These are phyloP conservation scores for Nomada lathburiana DNA, from an alignment of 2,888 invertebrate species.

Conservation along the genomic window DNA sequence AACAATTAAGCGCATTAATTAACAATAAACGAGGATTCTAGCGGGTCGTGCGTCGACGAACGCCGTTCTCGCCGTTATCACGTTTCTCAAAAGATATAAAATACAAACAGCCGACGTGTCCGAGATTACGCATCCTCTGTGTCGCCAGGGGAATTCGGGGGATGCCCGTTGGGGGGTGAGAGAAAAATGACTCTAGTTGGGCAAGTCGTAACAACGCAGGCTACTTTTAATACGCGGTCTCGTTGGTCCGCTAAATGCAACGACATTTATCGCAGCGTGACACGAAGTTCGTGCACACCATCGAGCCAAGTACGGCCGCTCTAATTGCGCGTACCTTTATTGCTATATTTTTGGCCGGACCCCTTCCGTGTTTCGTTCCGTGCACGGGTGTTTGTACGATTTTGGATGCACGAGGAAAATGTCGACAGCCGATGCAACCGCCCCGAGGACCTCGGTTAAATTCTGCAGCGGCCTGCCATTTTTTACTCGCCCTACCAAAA, in stretches of 20 bases:
- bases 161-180: too few relatives aligned
- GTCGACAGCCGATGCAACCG: neutral
- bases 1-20: constrained; percentile 69
- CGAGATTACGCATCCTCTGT: neutral
- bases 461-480: constrained; percentile 21
- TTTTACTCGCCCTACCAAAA: neutral
- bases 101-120: neutral
- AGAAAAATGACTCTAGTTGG: constrained; percentile 20
- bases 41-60: constrained; percentile 1
- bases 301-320: neutral
- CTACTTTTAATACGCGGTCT: constrained; percentile 31
- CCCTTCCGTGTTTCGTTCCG: neutral
- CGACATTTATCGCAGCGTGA: constrained; percentile 46
- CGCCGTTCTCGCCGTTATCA: neutral
- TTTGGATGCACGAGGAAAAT: constrained; percentile 13
- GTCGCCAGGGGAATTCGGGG: neutral
- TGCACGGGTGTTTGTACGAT: neutral
- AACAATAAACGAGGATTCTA: constrained; percentile 67
- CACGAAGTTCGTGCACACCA: constrained; percentile 31
- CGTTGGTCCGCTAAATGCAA: constrained; percentile 12
- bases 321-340: constrained; percentile 59
- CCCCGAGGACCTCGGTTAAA: constrained; percentile 7
- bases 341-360: constrained; percentile 14
- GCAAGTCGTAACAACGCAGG: neutral
- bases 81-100: constrained; percentile 9